A percentile compares a stretch with the other conserved stretches of the same genome.
Conservation (phyloP, 2,797 vertebrate species). For the Schizopygopsis pylzovi region DNA sequence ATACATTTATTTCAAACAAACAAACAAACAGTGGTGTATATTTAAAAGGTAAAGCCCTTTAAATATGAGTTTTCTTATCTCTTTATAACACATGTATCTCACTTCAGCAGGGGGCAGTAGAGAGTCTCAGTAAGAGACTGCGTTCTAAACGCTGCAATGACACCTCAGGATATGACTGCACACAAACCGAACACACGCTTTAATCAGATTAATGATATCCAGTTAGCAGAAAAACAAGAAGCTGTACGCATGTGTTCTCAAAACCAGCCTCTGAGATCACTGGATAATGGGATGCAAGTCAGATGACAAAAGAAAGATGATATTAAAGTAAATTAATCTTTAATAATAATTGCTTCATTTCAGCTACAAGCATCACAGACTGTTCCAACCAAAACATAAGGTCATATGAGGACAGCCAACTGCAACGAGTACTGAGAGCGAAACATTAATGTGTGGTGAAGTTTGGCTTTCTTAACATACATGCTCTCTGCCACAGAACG, state of each 20-base stretch:
- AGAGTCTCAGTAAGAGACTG: slow-evolving; percentile 28
- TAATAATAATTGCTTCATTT: neutral
- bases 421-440: too few species aligned
- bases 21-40: neutral
- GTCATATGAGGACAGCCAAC: too few species aligned
- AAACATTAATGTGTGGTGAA: too few species aligned
- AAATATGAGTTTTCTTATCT: neutral
- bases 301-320: slow-evolving; percentile 6
- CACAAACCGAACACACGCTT: slow-evolving; percentile 3
- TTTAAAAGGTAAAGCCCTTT: neutral
- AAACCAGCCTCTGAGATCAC: neutral
- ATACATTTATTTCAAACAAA: neutral
- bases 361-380: neutral
- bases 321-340: neutral
- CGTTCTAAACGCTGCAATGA: slow-evolving; percentile 3
- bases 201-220: slow-evolving; percentile 36
- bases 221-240: slow-evolving; percentile 19
- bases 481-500: neutral
- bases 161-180: slow-evolving; percentile 5
- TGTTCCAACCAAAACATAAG: too few species aligned
- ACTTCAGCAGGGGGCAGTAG: slow-evolving; percentile 52
- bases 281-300: slow-evolving; percentile 3
- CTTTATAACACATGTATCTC: neutral
- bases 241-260: neutral
- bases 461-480: too few species aligned